Evolutionary conservation across 2,797 vertebrate genomes (phyloP).

Genomic region (Brachyalestes nurse): DNA sequence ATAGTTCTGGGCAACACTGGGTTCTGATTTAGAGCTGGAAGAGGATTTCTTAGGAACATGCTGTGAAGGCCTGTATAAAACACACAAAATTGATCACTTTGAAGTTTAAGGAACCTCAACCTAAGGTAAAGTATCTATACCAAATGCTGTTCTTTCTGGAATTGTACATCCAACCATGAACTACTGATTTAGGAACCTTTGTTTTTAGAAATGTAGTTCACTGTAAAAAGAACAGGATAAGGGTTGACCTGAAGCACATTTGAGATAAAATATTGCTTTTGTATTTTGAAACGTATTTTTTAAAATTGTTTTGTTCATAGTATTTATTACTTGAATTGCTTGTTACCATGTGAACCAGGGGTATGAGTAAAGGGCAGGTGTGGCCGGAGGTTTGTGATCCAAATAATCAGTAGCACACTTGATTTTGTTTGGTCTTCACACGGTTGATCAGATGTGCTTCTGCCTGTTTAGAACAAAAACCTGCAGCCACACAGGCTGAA

Average conservation of each 20-base stretch:
- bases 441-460: too few relatives aligned
- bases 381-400: too few relatives aligned
- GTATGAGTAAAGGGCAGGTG: too few relatives aligned
- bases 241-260: background rate
- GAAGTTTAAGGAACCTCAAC: too few relatives aligned
- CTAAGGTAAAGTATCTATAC: background rate
- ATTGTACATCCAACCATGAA: background rate
- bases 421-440: too few relatives aligned
- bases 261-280: too few relatives aligned
- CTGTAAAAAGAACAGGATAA: background rate
- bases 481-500: background rate
- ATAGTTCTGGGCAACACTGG: slow-evolving; percentile 78
- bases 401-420: too few relatives aligned
- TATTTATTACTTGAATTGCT: background rate
- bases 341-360: background rate
- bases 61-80: slow-evolving; percentile 67
- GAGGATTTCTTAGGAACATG: slow-evolving; percentile 54
- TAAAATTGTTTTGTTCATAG: too few relatives aligned
- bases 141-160: background rate
- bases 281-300: too few relatives aligned
- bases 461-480: too few relatives aligned
- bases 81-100: background rate
- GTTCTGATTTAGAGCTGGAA: slow-evolving; percentile 65
- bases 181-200: too few relatives aligned
- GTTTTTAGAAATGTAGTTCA: background rate